phyloP scores from a whole-genome alignment of 2,888 invertebrate species.

The Plagodis dolabraria region DNA sequence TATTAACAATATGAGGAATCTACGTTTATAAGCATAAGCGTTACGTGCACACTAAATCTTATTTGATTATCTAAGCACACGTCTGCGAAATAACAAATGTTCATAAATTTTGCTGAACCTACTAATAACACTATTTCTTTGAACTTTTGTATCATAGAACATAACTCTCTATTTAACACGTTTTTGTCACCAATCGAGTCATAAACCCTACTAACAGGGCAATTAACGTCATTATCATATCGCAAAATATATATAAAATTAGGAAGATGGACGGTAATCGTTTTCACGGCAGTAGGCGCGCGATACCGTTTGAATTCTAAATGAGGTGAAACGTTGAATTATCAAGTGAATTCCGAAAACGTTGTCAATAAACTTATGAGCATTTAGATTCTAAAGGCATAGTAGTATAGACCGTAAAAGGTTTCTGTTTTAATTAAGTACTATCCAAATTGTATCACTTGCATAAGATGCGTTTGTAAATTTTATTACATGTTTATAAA shows the following conservation, averaged over 20 bases:
- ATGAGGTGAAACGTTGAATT: constrained; percentile 21
- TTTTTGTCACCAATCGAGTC: not conserved
- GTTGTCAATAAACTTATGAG: not conserved
- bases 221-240: constrained; percentile 19
- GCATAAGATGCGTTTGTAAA: too few relatives aligned
- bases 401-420: not conserved
- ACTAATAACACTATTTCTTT: too few relatives aligned
- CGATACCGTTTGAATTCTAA: constrained; percentile 17
- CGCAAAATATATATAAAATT: constrained; percentile 22
- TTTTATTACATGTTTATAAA: too few relatives aligned
- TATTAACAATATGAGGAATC: too few relatives aligned
- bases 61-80: too few relatives aligned
- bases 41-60: too few relatives aligned
- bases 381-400: constrained; percentile 3
- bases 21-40: too few relatives aligned
- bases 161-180: too few relatives aligned
- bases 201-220: constrained; percentile 9
- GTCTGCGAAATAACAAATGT: too few relatives aligned
- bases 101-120: too few relatives aligned
- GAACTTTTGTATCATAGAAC: too few relatives aligned
- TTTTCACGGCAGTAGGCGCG: constrained; percentile 5
- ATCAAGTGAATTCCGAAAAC: not conserved
- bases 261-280: constrained; percentile 19
- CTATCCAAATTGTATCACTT: too few relatives aligned
- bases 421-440: not conserved